phyloP scores from a whole-genome alignment of 2,797 vertebrate genomes.

The Argya squamiceps region DNA sequence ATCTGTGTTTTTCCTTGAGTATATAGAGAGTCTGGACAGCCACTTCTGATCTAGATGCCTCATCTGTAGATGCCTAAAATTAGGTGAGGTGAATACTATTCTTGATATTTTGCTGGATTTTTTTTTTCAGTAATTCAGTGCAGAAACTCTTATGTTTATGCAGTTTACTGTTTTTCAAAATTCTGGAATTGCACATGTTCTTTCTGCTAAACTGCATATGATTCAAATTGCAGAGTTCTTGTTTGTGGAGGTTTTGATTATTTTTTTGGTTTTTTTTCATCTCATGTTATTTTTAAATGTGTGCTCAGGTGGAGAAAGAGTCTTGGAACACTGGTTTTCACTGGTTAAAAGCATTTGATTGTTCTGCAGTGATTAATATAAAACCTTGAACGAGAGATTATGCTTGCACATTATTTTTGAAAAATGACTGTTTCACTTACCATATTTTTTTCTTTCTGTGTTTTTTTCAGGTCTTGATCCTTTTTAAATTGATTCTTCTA shows the following conservation, averaged over 20 bases:
- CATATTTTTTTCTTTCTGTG: background rate
- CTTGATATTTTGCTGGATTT: background rate
- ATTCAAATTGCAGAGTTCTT: background rate
- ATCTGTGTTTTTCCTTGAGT: background rate
- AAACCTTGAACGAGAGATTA: background rate
- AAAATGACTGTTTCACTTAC: background rate
- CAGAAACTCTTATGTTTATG: background rate
- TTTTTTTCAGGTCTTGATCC: conserved; percentile 86
- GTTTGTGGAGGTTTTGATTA: background rate
- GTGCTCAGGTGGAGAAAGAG: background rate
- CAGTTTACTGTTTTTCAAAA: background rate
- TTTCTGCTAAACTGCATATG: background rate
- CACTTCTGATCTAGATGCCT: background rate
- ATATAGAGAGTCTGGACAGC: background rate
- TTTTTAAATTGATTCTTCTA: conserved; percentile 95
- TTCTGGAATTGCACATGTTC: background rate
- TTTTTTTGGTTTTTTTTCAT: background rate
- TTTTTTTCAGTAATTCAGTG: background rate
- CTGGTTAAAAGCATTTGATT: background rate
- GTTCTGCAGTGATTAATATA: background rate
- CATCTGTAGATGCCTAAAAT: background rate
- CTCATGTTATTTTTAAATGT: background rate
- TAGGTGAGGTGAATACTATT: background rate
- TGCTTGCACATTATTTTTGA: background rate
- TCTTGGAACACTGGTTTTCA: background rate